These are phyloP conservation scores for Sphaeridia pumilis DNA, from an alignment of 2,888 invertebrate genomes.

Conservation along the genomic window DNA sequence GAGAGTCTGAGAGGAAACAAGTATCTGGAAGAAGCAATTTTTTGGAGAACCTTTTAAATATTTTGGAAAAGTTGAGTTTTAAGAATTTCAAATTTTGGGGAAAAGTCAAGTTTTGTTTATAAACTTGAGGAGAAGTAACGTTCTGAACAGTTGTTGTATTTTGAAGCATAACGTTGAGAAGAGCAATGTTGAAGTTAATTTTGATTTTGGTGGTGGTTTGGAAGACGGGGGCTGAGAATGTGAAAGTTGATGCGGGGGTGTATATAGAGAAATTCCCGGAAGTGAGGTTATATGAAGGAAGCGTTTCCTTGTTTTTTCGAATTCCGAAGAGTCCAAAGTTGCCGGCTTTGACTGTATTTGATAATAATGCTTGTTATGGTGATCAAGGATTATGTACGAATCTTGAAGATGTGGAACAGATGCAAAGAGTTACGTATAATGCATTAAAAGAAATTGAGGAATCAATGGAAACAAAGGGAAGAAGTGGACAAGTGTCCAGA, in stretches of 20 bases:
- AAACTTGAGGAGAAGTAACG: too few relatives aligned
- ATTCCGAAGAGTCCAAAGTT: not conserved
- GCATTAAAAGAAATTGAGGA: not conserved
- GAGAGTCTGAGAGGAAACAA: too few relatives aligned
- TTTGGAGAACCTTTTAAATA: too few relatives aligned
- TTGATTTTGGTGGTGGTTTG: too few relatives aligned
- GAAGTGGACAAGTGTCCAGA: not conserved
- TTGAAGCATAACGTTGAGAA: too few relatives aligned
- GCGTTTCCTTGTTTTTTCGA: not conserved
- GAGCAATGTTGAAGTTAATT: too few relatives aligned
- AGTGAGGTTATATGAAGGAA: not conserved
- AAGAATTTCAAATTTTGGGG: too few relatives aligned
- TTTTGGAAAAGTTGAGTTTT: too few relatives aligned
- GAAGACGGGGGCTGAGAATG: not conserved
- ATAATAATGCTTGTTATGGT: not conserved
- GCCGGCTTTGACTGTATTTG: not conserved
- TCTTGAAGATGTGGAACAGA: not conserved
- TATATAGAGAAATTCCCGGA: not conserved
- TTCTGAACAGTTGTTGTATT: too few relatives aligned
- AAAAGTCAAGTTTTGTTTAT: too few relatives aligned
- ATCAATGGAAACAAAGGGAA: not conserved
- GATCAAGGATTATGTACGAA: not conserved
- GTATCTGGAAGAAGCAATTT: too few relatives aligned
- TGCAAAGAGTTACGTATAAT: not conserved
- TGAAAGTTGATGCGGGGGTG: not conserved